A percentile compares a stretch with the other conserved stretches of the same genome.
Evolutionary conservation across 2,797 vertebrate genomes (phyloP).

Genomic region (Setipinna tenuifilis): DNA sequence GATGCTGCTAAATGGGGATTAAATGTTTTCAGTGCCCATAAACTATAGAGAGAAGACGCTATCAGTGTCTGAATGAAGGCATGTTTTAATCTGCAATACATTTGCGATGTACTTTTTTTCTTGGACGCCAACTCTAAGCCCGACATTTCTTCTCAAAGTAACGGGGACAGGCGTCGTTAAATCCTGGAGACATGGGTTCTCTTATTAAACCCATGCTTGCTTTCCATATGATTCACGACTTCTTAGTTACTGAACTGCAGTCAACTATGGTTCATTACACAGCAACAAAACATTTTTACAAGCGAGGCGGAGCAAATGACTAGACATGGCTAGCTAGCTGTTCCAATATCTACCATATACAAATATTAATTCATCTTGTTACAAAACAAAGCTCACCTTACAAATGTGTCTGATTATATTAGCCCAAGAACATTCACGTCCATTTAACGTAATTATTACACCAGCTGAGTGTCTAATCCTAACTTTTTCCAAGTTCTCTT

Average conservation of each 20-base stretch:
- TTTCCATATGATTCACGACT: not conserved
- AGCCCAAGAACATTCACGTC: not conserved
- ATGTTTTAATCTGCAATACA: not conserved
- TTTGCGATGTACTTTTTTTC: not conserved
- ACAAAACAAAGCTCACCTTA: conserved; percentile 25
- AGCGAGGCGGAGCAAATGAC: conserved; percentile 1
- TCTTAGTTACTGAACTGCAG: not conserved
- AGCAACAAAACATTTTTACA: conserved; percentile 25
- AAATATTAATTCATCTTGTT: conserved; percentile 19
- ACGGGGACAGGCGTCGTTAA: not conserved
- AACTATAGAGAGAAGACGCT: not conserved
- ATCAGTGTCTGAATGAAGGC: not conserved
- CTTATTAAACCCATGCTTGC: conserved; percentile 5
- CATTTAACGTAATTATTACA: not conserved
- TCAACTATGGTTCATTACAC: conserved; percentile 22
- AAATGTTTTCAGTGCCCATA: not conserved
- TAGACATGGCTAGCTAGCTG: not conserved
- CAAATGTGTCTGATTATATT: not conserved
- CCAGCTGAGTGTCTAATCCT: not conserved
- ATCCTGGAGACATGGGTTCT: conserved; percentile 12
- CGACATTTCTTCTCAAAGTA: not conserved
- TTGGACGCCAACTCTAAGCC: conserved; percentile 3
- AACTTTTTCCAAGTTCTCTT: conserved; percentile 35
- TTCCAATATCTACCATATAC: not conserved
- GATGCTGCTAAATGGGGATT: conserved; percentile 14